Percentiles rank a stretch among this genome's conserved stretches.
Evolutionary conservation across 2,113 vertebrate genomes (phyloP).

Genomic region (Nycticorax nycticorax): DNA sequence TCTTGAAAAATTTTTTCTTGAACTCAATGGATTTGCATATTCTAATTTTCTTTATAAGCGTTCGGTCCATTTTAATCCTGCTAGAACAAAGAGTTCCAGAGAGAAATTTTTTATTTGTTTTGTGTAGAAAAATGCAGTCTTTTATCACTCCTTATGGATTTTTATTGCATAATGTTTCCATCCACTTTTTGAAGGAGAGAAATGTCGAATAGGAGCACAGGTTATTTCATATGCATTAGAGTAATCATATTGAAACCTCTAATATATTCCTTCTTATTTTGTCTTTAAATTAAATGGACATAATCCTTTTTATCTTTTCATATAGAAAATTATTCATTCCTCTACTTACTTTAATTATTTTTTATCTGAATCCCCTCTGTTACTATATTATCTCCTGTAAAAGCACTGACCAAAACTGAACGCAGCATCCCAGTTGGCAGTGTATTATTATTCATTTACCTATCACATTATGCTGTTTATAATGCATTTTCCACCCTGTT

Average conservation of each 20-base stretch:
- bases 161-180: background rate
- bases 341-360: conserved; percentile 35
- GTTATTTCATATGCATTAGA: conserved; percentile 27
- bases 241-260: background rate
- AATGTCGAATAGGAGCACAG: background rate
- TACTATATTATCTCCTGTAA: background rate
- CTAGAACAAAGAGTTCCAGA: background rate
- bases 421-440: background rate
- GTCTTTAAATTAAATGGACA: conserved; percentile 25
- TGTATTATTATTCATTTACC: conserved; percentile 3
- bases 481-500: background rate
- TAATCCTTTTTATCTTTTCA: conserved; percentile 20
- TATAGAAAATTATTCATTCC: background rate
- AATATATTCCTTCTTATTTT: conserved; percentile 17
- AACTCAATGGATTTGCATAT: background rate
- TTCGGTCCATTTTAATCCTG: background rate
- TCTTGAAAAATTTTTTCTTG: background rate
- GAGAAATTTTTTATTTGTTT: background rate
- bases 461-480: background rate
- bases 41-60: background rate
- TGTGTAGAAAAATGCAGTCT: background rate
- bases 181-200: background rate
- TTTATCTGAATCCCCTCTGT: conserved; percentile 14
- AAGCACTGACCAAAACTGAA: conserved; percentile 16
- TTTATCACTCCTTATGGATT: background rate